Evolutionary conservation across 2,888 invertebrate species (phyloP).

Genomic region (Fissipunctia ypsillon): DNA sequence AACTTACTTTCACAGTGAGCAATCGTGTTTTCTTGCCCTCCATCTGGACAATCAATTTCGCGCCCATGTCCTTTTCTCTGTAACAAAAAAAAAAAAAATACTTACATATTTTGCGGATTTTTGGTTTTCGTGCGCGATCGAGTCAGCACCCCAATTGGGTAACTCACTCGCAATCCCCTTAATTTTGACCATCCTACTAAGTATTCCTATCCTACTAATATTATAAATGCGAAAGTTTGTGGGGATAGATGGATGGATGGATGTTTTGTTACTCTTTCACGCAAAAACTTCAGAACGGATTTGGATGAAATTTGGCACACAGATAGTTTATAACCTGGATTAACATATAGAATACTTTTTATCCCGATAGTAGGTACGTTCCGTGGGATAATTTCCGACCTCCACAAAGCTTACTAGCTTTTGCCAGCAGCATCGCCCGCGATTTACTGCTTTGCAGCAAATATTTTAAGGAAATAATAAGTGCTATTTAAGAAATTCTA

Average conservation of each 20-base stretch:
- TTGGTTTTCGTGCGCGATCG: background rate
- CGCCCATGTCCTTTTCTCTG: slow-evolving; percentile 96
- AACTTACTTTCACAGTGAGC: slow-evolving; percentile 93
- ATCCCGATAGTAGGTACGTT: background rate
- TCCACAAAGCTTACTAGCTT: too few species aligned
- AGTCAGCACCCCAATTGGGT: background rate
- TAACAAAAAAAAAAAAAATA: slow-evolving; percentile 80
- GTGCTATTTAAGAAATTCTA: background rate
- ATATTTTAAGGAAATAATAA: too few species aligned
- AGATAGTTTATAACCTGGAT: background rate
- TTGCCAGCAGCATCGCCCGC: too few species aligned
- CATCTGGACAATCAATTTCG: slow-evolving; percentile 96
- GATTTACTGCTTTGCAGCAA: too few species aligned
- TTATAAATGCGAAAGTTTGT: too few species aligned
- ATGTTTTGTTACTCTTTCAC: background rate
- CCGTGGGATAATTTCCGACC: background rate
- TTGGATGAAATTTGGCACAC: background rate
- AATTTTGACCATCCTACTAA: too few species aligned
- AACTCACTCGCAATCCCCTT: background rate
- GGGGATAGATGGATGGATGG: too few species aligned
- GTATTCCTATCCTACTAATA: too few species aligned
- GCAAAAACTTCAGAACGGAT: background rate
- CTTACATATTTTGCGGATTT: background rate
- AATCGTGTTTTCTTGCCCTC: slow-evolving; percentile 95
- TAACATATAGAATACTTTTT: background rate